Evolutionary conservation across 2,113 vertebrate genomes (phyloP).

Genomic region (Hippopotamus amphibius): DNA sequence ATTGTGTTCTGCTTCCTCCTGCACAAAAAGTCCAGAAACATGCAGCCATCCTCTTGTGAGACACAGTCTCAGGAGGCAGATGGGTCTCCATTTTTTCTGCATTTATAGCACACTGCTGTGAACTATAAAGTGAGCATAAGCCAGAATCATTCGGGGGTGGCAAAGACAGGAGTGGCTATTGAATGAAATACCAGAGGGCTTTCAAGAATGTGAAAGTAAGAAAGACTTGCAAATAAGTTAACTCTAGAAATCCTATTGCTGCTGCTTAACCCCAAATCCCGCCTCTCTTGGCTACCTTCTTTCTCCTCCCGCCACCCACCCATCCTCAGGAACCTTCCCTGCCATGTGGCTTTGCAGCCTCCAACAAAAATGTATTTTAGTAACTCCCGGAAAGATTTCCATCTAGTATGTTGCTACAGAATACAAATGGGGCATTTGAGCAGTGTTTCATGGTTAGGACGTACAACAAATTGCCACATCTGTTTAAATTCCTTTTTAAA

Average conservation of each 20-base stretch:
- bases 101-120: neutral
- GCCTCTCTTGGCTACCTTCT: neutral
- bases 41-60: neutral
- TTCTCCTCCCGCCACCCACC: neutral
- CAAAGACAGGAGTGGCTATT: neutral
- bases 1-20: neutral
- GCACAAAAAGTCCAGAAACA: neutral
- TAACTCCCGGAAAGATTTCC: conserved; percentile 67
- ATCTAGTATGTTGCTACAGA: conserved; percentile 72
- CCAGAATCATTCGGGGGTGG: neutral
- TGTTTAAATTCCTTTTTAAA: conserved; percentile 60
- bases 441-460: conserved; percentile 69
- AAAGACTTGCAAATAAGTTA: neutral
- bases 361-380: conserved; percentile 72
- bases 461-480: conserved; percentile 68
- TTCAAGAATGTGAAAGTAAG: neutral
- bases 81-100: neutral
- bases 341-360: conserved; percentile 62
- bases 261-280: neutral
- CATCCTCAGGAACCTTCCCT: conserved; percentile 25
- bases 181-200: neutral
- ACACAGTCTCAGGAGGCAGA: neutral
- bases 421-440: conserved; percentile 77
- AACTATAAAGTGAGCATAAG: neutral
- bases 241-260: neutral